Base-by-base conservation (phyloP, 37 sponge, comb jelly and placozoan species). In the Ianthella basta region DNA sequence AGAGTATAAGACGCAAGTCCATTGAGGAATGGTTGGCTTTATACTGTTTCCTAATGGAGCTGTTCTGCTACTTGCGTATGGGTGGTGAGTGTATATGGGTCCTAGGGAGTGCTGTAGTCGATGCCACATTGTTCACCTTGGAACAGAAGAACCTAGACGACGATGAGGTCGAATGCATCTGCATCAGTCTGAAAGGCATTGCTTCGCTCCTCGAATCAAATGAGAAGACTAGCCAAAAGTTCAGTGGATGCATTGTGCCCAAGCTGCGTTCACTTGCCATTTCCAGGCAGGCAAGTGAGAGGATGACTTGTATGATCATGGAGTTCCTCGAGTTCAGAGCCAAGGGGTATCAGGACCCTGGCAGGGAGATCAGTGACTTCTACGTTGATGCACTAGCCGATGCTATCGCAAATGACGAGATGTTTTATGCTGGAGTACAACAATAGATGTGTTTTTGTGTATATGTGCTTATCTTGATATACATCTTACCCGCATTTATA, bases 161-260 rank as follows among this genome's bases (percentile, higher is more conserved):
- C 66, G 94, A 94, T 83, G 94, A 94, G 63, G 41, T 94, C 56
- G 91, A 94, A 8, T 90, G 91, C 72, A 79, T 90, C 0, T 90
- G 94, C 83, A 23, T 64, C 5, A 54, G 53, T 0, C 37, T 94
- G 56, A 94, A 94, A 53, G 32, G 53, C 20, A 84, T 88, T 82
- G 94, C 91, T 16, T 57, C 75, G 15, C 27, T 41, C 4, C 35
- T 94, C 0, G 93, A 89, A 36, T 1, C 20, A 21, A n/a, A 15
- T 19, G 53, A 75, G 2, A 80, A 53, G 15, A 12, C 36, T 40
- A 6, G 68, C 27, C 66, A 82, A 35, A 64, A 56, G 3, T 10
- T 37, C 29, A 23, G 80, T 15, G 63, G 33, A 20, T 20, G 55
- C 0, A 25, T 90, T 0, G 15, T 94, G 14, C 23, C 25, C 21